Evolutionary conservation across 2,888 invertebrate species (phyloP).

Genomic region (Lochmaea crataegi): DNA sequence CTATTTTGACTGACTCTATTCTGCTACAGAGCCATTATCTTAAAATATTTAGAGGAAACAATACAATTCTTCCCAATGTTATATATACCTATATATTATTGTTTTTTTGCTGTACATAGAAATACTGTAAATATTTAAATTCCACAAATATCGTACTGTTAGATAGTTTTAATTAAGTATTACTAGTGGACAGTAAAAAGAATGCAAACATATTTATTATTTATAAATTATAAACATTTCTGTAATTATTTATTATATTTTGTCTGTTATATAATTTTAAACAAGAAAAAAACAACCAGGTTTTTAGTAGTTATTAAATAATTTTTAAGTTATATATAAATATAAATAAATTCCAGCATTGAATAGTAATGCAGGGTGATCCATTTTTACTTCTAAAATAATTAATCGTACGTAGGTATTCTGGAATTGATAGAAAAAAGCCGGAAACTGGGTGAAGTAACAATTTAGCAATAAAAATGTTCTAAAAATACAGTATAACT

Average conservation of each 20-base stretch:
- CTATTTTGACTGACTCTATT: too few relatives aligned
- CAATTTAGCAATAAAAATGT: too few relatives aligned
- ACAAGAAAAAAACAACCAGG: conserved; percentile 6
- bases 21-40: too few relatives aligned
- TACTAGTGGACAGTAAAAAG: conserved; percentile 17
- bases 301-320: conserved; percentile 10
- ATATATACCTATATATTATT: neutral
- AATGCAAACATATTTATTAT: conserved; percentile 31
- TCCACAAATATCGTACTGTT: conserved; percentile 40
- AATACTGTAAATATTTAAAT: conserved; percentile 35
- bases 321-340: neutral
- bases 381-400: neutral
- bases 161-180: conserved; percentile 12
- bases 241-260: conserved; percentile 33
- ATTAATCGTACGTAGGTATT: too few relatives aligned
- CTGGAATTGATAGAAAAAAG: too few relatives aligned
- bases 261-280: conserved; percentile 30
- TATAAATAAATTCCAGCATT: neutral
- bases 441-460: too few relatives aligned
- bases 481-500: too few relatives aligned
- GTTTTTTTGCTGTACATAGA: conserved; percentile 21
- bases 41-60: too few relatives aligned
- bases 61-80: neutral
- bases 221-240: conserved; percentile 38
- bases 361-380: neutral